phyloP scores from a whole-genome alignment of 2,797 vertebrate genomes.

The Crotalus adamanteus region DNA sequence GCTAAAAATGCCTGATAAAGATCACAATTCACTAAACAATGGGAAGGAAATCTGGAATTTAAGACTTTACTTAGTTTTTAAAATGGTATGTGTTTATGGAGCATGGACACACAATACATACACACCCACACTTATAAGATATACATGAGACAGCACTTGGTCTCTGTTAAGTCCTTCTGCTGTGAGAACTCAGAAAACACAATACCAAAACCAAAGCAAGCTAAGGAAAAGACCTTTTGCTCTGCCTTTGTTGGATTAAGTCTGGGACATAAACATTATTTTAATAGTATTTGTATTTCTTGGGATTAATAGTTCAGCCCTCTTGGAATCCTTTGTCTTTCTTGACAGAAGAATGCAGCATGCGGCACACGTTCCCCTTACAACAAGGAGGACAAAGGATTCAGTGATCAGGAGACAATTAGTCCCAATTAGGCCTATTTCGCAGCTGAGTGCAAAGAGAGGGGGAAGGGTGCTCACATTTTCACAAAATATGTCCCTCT shows the following conservation, averaged over 20 bases:
- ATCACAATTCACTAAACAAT: slow-evolving; percentile 55
- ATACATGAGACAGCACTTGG: neutral
- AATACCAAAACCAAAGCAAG: slow-evolving; percentile 5
- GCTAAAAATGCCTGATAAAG: slow-evolving; percentile 54
- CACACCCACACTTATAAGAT: neutral
- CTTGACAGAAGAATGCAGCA: slow-evolving; percentile 45
- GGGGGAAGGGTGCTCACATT: slow-evolving; percentile 42
- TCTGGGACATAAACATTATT: slow-evolving; percentile 12
- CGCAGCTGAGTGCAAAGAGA: slow-evolving; percentile 59
- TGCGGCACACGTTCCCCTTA: slow-evolving; percentile 53
- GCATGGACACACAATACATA: neutral
- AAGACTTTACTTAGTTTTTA: slow-evolving; percentile 33
- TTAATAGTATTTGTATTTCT: neutral
- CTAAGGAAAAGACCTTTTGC: slow-evolving; percentile 27
- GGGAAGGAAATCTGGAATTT: slow-evolving; percentile 58
- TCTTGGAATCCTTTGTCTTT: slow-evolving; percentile 56
- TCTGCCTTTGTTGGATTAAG: neutral
- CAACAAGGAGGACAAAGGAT: slow-evolving; percentile 65
- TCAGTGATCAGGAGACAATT: slow-evolving; percentile 64
- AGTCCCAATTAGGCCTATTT: slow-evolving; percentile 72
- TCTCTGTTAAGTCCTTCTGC: neutral
- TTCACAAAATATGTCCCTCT: slow-evolving; percentile 54
- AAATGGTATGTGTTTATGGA: neutral
- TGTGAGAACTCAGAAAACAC: neutral
- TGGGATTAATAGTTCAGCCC: slow-evolving; percentile 31